These are phyloP conservation scores for Trachops cirrhosus DNA, from an alignment of 2,797 vertebrate genomes.

Conservation along the genomic window DNA sequence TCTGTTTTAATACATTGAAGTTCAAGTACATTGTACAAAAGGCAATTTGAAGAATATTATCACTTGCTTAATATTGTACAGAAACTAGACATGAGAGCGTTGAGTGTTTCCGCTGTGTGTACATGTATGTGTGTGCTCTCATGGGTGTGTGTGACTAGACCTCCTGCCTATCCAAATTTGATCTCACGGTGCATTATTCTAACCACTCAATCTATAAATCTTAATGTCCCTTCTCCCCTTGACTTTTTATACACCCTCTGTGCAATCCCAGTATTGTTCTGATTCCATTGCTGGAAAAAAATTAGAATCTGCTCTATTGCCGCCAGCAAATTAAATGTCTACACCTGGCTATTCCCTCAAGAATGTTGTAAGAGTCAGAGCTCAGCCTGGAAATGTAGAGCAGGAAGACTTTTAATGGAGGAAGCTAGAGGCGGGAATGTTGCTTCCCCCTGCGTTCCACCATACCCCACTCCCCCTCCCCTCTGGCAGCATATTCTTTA, in stretches of 20 bases:
- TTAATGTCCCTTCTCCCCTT: not conserved
- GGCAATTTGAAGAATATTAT: not conserved
- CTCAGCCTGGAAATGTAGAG: not conserved
- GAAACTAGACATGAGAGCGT: not conserved
- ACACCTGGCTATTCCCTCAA: not conserved
- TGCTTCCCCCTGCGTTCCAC: not conserved
- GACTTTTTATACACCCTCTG: not conserved
- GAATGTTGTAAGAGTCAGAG: not conserved
- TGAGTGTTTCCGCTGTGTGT: not conserved
- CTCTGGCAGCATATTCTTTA: too few relatives aligned
- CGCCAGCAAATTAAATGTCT: not conserved
- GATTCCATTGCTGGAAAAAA: not conserved
- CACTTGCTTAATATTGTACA: not conserved
- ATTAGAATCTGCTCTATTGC: not conserved
- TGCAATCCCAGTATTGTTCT: not conserved
- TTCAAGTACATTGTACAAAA: not conserved
- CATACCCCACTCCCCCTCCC: too few relatives aligned
- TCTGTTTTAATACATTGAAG: not conserved
- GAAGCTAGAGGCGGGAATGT: not conserved
- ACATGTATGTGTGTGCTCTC: not conserved
- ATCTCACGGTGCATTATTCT: not conserved
- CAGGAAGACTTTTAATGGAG: not conserved
- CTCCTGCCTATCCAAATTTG: not conserved
- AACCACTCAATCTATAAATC: not conserved
- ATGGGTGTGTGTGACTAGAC: not conserved